Evolutionary conservation across 1,140 invertebrate genomes (phyloP).

Genomic region (Sitobion miscanthi): DNA sequence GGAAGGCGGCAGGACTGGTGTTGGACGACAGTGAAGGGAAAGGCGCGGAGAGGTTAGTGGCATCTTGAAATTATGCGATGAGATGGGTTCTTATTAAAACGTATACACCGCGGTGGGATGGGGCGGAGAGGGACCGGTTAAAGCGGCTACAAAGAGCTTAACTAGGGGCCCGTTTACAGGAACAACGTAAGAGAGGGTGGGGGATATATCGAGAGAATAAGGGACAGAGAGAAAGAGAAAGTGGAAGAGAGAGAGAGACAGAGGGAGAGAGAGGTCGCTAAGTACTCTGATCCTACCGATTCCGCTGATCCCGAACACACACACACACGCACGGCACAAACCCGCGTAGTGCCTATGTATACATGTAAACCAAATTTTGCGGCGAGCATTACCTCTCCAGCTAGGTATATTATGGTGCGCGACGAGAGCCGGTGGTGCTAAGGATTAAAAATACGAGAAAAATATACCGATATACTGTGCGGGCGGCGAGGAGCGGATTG

Average conservation of each 20-base stretch:
- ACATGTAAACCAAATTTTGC: slow-evolving; percentile 15
- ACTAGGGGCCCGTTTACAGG: not conserved
- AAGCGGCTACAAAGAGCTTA: slow-evolving; percentile 50
- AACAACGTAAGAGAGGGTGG: too few species aligned
- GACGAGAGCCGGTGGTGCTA: not conserved
- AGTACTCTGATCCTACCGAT: slow-evolving; percentile 44
- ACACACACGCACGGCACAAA: not conserved
- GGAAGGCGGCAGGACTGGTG: not conserved
- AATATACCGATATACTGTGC: not conserved
- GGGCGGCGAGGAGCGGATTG: not conserved
- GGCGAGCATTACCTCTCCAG: not conserved
- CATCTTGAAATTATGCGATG: slow-evolving; percentile 22
- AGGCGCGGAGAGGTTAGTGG: not conserved
- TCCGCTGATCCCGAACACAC: slow-evolving; percentile 25
- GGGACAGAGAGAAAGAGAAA: not conserved
- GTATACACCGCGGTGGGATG: not conserved
- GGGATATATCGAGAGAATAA: not conserved
- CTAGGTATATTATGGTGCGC: not conserved
- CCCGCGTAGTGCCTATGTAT: not conserved
- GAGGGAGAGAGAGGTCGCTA: not conserved
- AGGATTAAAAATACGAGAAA: slow-evolving; percentile 41
- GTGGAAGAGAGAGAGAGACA: too few species aligned
- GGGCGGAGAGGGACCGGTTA: not conserved
- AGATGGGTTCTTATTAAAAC: slow-evolving; percentile 44
- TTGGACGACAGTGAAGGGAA: not conserved